These are phyloP conservation scores for Kryptolebias marmoratus DNA, from an alignment of 2,113 vertebrate genomes.

Conservation along the genomic window DNA sequence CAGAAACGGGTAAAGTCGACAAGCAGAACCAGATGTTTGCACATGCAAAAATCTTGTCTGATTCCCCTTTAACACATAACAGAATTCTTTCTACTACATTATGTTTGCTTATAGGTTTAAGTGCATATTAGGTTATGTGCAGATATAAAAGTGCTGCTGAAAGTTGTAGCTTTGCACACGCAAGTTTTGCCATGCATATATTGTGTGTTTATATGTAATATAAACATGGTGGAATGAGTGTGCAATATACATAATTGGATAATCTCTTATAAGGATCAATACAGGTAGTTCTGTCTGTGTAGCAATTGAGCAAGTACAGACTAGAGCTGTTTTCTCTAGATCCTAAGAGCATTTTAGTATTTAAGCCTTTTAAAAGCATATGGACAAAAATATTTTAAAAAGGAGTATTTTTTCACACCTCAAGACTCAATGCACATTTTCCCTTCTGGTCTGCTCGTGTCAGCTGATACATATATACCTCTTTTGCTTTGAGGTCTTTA, in stretches of 20 bases:
- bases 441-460: no score
- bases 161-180: neutral
- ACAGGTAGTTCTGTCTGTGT: conserved; percentile 49
- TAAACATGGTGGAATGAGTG: conserved; percentile 34
- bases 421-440: no score
- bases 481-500: no score
- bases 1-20: neutral
- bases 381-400: no score
- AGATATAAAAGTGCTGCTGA: neutral
- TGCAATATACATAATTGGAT: conserved; percentile 68
- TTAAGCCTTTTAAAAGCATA: neutral
- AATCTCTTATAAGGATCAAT: conserved; percentile 66
- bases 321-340: neutral
- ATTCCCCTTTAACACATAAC: neutral
- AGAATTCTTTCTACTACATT: neutral
- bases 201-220: neutral
- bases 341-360: neutral
- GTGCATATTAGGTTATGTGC: neutral
- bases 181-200: no score
- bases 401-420: no score
- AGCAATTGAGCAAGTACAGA: conserved; percentile 32
- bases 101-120: neutral
- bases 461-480: no score
- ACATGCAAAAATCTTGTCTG: neutral
- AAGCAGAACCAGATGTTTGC: neutral